A percentile compares a stretch with the other conserved stretches of the same genome.
phyloP scores from a whole-genome alignment of 2,113 vertebrate genomes.

The Apodemus sylvaticus region DNA sequence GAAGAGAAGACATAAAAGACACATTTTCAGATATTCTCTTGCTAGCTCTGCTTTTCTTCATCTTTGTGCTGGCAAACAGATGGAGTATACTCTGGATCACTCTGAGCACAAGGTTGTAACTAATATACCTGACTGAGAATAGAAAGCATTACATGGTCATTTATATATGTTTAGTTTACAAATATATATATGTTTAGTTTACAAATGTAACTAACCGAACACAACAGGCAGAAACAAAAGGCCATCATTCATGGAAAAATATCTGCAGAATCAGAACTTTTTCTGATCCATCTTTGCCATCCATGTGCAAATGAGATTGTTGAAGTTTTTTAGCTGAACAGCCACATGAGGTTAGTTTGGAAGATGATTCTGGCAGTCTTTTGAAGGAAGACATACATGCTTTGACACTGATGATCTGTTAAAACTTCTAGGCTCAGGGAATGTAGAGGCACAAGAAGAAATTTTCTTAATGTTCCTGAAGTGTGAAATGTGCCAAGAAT shows the following conservation, averaged over 20 bases:
- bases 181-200: not conserved
- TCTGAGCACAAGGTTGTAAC: not conserved
- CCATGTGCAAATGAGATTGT: not conserved
- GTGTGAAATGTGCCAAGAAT: conserved; percentile 37
- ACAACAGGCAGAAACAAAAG: not conserved
- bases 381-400: conserved; percentile 41
- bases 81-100: not conserved
- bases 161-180: not conserved
- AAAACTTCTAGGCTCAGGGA: conserved; percentile 34
- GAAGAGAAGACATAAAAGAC: not conserved
- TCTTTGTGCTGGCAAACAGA: not conserved
- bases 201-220: not conserved
- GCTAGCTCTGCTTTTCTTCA: not conserved
- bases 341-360: conserved; percentile 54
- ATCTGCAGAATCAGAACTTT: conserved; percentile 54
- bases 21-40: conserved; percentile 15
- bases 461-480: conserved; percentile 20
- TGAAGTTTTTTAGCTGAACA: conserved; percentile 17
- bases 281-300: conserved; percentile 40
- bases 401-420: conserved; percentile 64
- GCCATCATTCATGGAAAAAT: conserved; percentile 13
- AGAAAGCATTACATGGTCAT: not conserved
- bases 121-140: not conserved
- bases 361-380: conserved; percentile 41
- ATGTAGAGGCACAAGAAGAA: not conserved